These are phyloP conservation scores for Conus ventricosus DNA, from an alignment of 1,140 invertebrate species.

Conservation along the genomic window DNA sequence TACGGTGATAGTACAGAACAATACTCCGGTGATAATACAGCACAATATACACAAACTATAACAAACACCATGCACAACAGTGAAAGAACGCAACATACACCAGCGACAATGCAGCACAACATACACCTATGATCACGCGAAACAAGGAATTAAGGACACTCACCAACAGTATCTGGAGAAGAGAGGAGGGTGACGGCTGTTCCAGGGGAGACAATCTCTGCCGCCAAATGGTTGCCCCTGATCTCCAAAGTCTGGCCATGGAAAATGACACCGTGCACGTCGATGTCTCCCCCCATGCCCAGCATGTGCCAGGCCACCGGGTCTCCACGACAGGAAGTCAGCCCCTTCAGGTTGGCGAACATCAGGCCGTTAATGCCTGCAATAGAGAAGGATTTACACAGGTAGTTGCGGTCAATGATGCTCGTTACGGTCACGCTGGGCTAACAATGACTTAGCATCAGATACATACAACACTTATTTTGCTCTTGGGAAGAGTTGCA, in stretches of 20 bases:
- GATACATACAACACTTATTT: not conserved
- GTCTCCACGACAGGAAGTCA: constrained; percentile 60
- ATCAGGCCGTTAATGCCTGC: constrained; percentile 62
- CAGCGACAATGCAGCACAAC: no score
- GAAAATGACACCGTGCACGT: constrained; percentile 53
- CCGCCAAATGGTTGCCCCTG: constrained; percentile 52
- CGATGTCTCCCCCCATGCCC: constrained; percentile 55
- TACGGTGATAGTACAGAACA: no score
- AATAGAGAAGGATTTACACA: not conserved
- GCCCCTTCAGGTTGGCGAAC: constrained; percentile 64
- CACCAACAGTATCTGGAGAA: constrained; percentile 62
- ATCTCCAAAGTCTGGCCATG: constrained; percentile 55
- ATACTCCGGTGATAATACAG: no score
- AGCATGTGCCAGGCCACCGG: constrained; percentile 67
- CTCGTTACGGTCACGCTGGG: no score
- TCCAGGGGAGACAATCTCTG: constrained; percentile 61
- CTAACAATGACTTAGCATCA: not conserved
- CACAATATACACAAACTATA: no score
- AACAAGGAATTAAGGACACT: not conserved
- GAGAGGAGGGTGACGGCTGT: constrained; percentile 59
- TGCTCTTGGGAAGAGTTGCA: no score
- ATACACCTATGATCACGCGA: no score
- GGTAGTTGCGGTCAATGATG: no score
- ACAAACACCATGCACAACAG: no score
- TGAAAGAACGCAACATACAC: no score